Evolutionary conservation across 2,113 vertebrate species (phyloP).

Genomic region (Lampris incognitus): DNA sequence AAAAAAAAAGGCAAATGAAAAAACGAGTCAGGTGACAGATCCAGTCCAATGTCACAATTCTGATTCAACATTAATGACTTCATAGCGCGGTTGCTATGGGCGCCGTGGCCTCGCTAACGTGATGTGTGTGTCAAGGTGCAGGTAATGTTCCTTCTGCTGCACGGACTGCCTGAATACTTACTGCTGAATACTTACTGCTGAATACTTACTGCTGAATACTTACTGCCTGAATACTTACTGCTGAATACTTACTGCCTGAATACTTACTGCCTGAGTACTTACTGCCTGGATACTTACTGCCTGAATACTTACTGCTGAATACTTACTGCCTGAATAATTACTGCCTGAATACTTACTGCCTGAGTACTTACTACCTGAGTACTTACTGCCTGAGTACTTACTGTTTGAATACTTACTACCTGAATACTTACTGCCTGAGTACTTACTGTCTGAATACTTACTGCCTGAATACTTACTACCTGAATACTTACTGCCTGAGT

Average conservation of each 20-base stretch:
- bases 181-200: slow-evolving; percentile 3
- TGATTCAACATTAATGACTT: slow-evolving; percentile 4
- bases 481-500: background rate
- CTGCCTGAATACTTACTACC: too few species aligned
- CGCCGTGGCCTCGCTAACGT: slow-evolving; percentile 67
- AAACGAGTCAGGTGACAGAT: slow-evolving; percentile 28
- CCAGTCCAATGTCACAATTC: background rate
- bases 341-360: too few species aligned
- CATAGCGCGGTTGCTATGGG: slow-evolving; percentile 56
- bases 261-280: slow-evolving; percentile 21
- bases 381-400: too few species aligned
- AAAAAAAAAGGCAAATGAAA: slow-evolving; percentile 62
- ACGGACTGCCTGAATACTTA: slow-evolving; percentile 13
- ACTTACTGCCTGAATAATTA: too few species aligned
- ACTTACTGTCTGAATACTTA: too few species aligned
- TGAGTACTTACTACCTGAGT: too few species aligned
- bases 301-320: slow-evolving; percentile 12
- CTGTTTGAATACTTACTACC: too few species aligned
- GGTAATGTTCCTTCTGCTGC: slow-evolving; percentile 40
- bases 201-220: slow-evolving; percentile 23
- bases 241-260: slow-evolving; percentile 20
- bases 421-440: too few species aligned
- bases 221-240: slow-evolving; percentile 21
- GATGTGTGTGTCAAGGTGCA: slow-evolving; percentile 42
- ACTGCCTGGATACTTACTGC: slow-evolving; percentile 23